Conservation (phyloP, 2,113 vertebrate species). For the Ascaphus truei region DNA sequence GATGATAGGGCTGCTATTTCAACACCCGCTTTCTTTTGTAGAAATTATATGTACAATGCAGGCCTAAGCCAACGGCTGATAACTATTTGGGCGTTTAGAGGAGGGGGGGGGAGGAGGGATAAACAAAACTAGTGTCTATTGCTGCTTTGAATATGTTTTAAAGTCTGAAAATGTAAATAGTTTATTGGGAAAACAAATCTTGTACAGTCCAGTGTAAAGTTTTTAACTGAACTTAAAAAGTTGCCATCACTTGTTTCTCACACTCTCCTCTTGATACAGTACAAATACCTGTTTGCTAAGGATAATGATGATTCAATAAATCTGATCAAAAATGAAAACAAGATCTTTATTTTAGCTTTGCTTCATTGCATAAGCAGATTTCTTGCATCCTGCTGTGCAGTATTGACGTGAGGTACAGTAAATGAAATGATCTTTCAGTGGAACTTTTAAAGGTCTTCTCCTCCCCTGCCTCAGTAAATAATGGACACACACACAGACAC, state of each 20-base stretch:
- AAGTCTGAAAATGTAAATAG: constrained; percentile 99
- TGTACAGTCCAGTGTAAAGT: constrained; percentile 99
- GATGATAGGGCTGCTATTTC: constrained; percentile 68
- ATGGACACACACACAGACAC: constrained; percentile 78
- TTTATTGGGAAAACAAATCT: constrained; percentile 91
- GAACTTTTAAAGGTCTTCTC: constrained; percentile 82
- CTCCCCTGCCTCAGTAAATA: constrained; percentile 85
- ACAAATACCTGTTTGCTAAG: constrained; percentile 84
- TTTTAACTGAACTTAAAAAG: constrained; percentile 98
- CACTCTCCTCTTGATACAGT: constrained; percentile 89
- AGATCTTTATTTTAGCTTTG: constrained; percentile 79
- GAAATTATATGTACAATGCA: constrained; percentile 80
- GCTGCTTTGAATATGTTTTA: constrained; percentile 98
- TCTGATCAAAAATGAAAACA: constrained; percentile 46
- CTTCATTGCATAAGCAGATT: constrained; percentile 90
- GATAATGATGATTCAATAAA: constrained; percentile 66
- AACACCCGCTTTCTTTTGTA: constrained; percentile 80
- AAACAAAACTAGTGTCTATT: constrained; percentile 91
- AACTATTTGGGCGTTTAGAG: constrained; percentile 90
- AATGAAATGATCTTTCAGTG: constrained; percentile 87
- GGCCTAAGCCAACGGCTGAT: constrained; percentile 85
- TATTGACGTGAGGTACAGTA: constrained; percentile 97
- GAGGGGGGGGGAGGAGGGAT: constrained; percentile 71
- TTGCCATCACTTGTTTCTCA: constrained; percentile 94
- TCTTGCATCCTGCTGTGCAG: constrained; percentile 95